Evolutionary conservation across 35 echinoderm and acorn worm genomes (phyloP).

Genomic region (Anneissia japonica): DNA sequence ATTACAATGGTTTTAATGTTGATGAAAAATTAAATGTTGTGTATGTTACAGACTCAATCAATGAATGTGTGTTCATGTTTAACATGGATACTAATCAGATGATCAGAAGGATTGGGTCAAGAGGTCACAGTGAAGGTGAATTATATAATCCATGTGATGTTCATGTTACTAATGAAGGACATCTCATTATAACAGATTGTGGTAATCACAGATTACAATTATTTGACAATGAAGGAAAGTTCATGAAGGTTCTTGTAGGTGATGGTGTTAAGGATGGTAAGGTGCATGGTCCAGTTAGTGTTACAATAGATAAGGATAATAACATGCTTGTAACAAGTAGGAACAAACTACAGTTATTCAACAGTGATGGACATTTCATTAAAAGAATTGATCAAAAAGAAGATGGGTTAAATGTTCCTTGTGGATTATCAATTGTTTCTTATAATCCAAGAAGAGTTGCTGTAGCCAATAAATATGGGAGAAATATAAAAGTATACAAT

Average conservation of each 20-base stretch:
- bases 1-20: not conserved
- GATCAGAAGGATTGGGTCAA: not conserved
- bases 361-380: not conserved
- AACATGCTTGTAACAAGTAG: not conserved
- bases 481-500: too few species aligned
- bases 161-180: not conserved
- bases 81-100: not conserved
- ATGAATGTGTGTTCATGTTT: not conserved
- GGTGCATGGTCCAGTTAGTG: too few species aligned
- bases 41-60: not conserved
- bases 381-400: not conserved
- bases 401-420: not conserved
- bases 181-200: not conserved
- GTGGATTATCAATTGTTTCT: not conserved
- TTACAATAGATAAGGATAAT: not conserved
- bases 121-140: not conserved
- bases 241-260: not conserved
- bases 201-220: not conserved
- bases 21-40: not conserved
- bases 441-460: not conserved
- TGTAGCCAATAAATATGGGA: not conserved
- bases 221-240: not conserved
- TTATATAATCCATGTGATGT: not conserved
- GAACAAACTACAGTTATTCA: not conserved
- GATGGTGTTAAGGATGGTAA: not conserved